Percentiles rank a stretch among this genome's conserved stretches.
These are phyloP conservation scores for Eilema sororculum DNA, from an alignment of 2,888 invertebrate species.

Conservation along the genomic window DNA sequence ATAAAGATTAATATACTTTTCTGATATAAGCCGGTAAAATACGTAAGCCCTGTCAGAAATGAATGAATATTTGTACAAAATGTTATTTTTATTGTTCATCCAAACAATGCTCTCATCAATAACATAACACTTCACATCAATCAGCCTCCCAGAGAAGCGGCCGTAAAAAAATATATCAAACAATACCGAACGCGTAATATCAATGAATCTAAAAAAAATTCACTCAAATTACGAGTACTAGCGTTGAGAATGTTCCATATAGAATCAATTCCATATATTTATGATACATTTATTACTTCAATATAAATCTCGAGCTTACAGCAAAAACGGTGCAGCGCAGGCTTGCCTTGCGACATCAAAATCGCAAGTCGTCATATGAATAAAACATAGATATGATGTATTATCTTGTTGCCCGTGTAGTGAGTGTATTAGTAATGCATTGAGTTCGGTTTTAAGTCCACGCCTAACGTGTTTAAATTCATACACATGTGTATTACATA, in stretches of 20 bases:
- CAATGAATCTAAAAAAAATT: constrained; percentile 51
- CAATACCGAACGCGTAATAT: constrained; percentile 42
- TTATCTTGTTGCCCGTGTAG: constrained; percentile 67
- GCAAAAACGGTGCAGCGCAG: constrained; percentile 65
- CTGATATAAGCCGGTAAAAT: not conserved
- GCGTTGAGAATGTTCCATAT: constrained; percentile 48
- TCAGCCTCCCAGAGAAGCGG: constrained; percentile 5
- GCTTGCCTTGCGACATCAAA: constrained; percentile 74
- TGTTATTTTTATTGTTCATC: not conserved
- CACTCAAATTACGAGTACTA: constrained; percentile 47
- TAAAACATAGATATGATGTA: constrained; percentile 78
- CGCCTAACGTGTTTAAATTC: constrained; percentile 36
- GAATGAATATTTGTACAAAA: not conserved
- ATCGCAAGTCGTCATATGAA: constrained; percentile 77
- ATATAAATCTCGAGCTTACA: constrained; percentile 62
- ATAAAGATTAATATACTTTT: not conserved
- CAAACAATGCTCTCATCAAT: constrained; percentile 28
- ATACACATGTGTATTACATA: constrained; percentile 38
- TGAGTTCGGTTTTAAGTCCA: constrained; percentile 49
- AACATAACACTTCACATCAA: constrained; percentile 19
- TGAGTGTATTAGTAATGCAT: constrained; percentile 56
- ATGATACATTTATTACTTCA: constrained; percentile 67
- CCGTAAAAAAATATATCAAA: constrained; percentile 27
- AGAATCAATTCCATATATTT: constrained; percentile 61
- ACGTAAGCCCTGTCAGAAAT: not conserved